Percentiles rank a stretch among this genome's conserved stretches.
phyloP scores from a whole-genome alignment of 2,888 invertebrate species.

The Orthosia cruda region DNA sequence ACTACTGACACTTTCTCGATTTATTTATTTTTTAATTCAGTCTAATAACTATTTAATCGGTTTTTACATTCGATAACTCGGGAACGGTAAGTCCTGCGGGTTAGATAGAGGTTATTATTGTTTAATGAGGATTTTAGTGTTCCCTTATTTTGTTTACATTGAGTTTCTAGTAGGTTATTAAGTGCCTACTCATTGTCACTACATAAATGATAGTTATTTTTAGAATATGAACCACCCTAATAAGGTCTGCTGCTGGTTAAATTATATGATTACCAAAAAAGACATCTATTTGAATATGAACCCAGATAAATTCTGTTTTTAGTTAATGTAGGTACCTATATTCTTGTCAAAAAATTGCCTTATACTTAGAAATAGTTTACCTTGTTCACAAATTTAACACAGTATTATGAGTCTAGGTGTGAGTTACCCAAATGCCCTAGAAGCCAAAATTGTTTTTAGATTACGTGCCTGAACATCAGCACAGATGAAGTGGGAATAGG shows the following conservation, averaged over 20 bases:
- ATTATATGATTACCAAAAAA: not conserved
- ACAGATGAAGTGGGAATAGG: too few relatives aligned
- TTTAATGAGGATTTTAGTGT: not conserved
- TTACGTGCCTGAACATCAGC: too few relatives aligned
- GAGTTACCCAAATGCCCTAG: not conserved
- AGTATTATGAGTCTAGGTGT: not conserved
- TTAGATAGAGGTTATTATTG: not conserved
- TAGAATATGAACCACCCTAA: not conserved
- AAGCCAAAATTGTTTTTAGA: too few relatives aligned
- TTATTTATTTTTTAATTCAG: too few relatives aligned
- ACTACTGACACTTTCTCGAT: too few relatives aligned
- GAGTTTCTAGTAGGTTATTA: not conserved
- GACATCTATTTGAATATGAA: not conserved
- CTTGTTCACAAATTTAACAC: not conserved
- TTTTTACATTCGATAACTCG: too few relatives aligned
- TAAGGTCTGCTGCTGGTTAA: not conserved
- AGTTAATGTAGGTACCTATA: not conserved
- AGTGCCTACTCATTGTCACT: not conserved
- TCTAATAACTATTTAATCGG: too few relatives aligned
- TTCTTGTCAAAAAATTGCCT: not conserved
- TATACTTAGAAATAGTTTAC: not conserved
- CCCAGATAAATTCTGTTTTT: not conserved
- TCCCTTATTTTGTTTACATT: not conserved
- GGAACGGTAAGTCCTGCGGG: too few relatives aligned
- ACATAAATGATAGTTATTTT: slow-evolving; percentile 10